Conservation (phyloP, 2,888 invertebrate genomes). For the Automeris io region DNA sequence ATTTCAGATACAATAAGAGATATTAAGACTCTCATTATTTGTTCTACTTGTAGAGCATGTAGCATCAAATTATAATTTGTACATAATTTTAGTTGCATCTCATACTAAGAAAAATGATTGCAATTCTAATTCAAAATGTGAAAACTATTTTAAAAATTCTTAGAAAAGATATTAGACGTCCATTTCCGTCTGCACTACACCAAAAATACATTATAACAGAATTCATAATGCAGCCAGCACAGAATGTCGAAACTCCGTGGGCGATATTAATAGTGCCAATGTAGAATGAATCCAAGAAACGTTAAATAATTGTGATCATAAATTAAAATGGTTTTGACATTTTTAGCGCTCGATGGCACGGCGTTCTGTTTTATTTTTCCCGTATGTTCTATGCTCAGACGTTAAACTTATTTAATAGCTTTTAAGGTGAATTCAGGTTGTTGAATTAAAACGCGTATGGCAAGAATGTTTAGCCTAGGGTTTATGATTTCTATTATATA, state of each 20-base stretch:
- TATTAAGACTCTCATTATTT: too few species aligned
- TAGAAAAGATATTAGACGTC: neutral
- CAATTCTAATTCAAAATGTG: neutral
- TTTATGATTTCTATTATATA: too few species aligned
- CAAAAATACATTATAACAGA: slow-evolving; percentile 15
- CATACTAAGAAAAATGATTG: too few species aligned
- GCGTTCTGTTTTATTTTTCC: slow-evolving; percentile 24
- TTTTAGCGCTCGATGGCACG: slow-evolving; percentile 39
- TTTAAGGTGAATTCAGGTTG: slow-evolving; percentile 11
- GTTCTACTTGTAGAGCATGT: too few species aligned
- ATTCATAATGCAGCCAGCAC: slow-evolving; percentile 20
- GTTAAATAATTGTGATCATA: slow-evolving; percentile 41
- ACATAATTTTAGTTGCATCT: too few species aligned
- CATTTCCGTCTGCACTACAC: slow-evolving; percentile 2
- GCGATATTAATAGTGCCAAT: slow-evolving; percentile 35
- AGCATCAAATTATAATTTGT: too few species aligned
- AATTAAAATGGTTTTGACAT: slow-evolving; percentile 50
- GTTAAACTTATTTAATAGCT: slow-evolving; percentile 37
- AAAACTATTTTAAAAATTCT: neutral
- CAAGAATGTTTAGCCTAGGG: too few species aligned
- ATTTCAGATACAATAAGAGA: too few species aligned
- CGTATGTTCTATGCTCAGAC: slow-evolving; percentile 20
- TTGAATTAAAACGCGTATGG: too few species aligned
- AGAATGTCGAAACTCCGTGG: slow-evolving; percentile 24
- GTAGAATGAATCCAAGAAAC: slow-evolving; percentile 34